These are phyloP conservation scores for Gallirallus australis DNA, from an alignment of 2,797 vertebrate genomes.

Conservation along the genomic window DNA sequence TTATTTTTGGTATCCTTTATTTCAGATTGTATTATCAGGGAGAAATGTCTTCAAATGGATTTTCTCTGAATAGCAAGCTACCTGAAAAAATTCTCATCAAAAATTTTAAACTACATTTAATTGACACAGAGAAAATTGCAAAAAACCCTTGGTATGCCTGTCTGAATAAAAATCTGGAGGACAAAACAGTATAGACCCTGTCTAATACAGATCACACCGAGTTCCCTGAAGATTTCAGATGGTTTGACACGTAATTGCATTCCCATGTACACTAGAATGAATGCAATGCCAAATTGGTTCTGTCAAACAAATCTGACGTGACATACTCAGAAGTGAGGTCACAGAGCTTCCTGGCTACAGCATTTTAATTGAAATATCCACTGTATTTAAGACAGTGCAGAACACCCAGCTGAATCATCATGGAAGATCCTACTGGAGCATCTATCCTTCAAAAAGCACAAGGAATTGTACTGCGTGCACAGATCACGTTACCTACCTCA, in stretches of 20 bases:
- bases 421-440: background rate
- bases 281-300: background rate
- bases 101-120: background rate
- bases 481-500: background rate
- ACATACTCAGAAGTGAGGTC: background rate
- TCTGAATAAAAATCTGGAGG: background rate
- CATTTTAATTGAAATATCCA: background rate
- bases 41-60: constrained; percentile 19
- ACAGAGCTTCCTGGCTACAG: background rate
- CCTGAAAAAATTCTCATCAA: background rate
- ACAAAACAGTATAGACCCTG: background rate
- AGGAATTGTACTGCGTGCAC: background rate
- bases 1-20: constrained; percentile 37
- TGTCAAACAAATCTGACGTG: background rate
- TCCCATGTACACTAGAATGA: background rate
- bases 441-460: background rate
- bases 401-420: background rate
- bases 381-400: background rate
- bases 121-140: background rate
- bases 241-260: background rate
- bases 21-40: constrained; percentile 21
- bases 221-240: constrained; percentile 2
- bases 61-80: constrained; percentile 6
- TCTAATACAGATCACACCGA: background rate
- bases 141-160: background rate